Conservation (phyloP, 37 sponge, comb jelly and placozoan genomes). For the Halichondria panicea region DNA sequence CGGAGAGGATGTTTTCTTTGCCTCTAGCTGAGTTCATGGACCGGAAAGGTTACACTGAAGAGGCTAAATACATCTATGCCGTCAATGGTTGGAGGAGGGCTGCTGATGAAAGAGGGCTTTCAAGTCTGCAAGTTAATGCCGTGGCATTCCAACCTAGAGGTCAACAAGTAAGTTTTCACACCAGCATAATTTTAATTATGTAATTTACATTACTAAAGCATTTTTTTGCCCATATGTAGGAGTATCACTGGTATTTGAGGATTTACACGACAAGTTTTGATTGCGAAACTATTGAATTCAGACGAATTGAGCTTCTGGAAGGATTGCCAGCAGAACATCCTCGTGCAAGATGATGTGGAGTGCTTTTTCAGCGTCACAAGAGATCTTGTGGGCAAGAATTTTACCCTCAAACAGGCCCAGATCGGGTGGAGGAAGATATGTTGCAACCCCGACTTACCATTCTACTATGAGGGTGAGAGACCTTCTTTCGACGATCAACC, state of each 20-base stretch:
- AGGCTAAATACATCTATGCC: slow-evolving; percentile 6
- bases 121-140: slow-evolving; percentile 2
- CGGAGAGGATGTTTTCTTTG: slow-evolving; percentile 8
- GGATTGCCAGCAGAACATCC: slow-evolving; percentile 49
- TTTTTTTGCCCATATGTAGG: neutral
- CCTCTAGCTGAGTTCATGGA: too few species aligned
- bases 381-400: slow-evolving; percentile 24
- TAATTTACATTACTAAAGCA: neutral
- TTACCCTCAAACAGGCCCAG: slow-evolving; percentile 9
- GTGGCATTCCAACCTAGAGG: too few species aligned
- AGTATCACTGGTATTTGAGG: slow-evolving; percentile 5
- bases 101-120: slow-evolving; percentile 25
- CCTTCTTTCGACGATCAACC: neutral
- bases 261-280: slow-evolving; percentile 2
- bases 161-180: too few species aligned
- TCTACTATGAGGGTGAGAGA: neutral
- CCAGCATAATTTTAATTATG: too few species aligned
- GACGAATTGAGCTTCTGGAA: too few species aligned
- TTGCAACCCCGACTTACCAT: slow-evolving; percentile 9
- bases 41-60: neutral
- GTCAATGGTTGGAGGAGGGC: slow-evolving; percentile 23
- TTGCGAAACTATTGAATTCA: slow-evolving; percentile 7
- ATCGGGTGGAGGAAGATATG: slow-evolving; percentile 7
- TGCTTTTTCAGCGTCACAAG: slow-evolving; percentile 30
- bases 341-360: slow-evolving; percentile 44